Conservation (phyloP, 2,113 vertebrate genomes). For the Danionella cerebrum region DNA sequence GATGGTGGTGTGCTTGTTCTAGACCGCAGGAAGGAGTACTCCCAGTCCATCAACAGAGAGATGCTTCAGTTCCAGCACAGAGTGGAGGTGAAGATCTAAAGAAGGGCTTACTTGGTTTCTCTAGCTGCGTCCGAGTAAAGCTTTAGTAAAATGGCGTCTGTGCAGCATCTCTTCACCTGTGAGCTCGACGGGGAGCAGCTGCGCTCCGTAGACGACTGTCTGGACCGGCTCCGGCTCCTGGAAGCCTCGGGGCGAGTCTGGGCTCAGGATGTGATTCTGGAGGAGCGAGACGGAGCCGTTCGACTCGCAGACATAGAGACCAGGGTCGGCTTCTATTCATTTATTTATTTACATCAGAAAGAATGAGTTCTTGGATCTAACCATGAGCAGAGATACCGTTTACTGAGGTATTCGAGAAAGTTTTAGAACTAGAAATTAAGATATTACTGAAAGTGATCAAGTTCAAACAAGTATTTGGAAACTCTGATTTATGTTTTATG, state of each 20-base stretch:
- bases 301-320: slow-evolving; percentile 77
- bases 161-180: slow-evolving; percentile 82
- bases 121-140: background rate
- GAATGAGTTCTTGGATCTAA: too few species aligned
- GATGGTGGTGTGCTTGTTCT: background rate
- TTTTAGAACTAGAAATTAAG: too few species aligned
- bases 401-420: too few species aligned
- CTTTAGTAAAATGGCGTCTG: too few species aligned
- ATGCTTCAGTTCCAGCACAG: slow-evolving; percentile 63
- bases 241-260: slow-evolving; percentile 73
- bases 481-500: too few species aligned
- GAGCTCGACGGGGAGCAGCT: slow-evolving; percentile 65
- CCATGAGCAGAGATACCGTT: too few species aligned
- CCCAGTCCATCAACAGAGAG: slow-evolving; percentile 54
- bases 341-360: too few species aligned
- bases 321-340: slow-evolving; percentile 56
- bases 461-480: too few species aligned
- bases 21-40: slow-evolving; percentile 81
- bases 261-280: slow-evolving; percentile 81
- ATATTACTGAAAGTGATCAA: too few species aligned
- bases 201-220: slow-evolving; percentile 55
- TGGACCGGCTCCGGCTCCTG: slow-evolving; percentile 67
- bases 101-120: background rate
- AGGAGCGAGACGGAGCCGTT: slow-evolving; percentile 59
- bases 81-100: slow-evolving; percentile 72